Percentiles rank a stretch among this genome's conserved stretches.
phyloP scores from a whole-genome alignment of 2,888 invertebrate species.

The Drosophila buzzatii region DNA sequence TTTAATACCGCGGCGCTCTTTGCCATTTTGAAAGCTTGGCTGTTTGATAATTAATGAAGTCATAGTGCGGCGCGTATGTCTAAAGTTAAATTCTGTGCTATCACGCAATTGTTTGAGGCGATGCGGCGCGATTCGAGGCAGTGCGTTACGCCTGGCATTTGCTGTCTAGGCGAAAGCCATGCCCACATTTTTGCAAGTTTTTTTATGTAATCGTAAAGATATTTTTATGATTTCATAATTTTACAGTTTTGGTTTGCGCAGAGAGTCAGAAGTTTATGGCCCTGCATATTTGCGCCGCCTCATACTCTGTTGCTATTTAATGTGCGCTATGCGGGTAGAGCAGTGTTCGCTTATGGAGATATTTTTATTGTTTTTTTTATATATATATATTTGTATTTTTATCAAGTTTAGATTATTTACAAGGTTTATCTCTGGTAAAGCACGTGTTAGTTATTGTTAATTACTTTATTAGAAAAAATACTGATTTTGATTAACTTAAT shows the following conservation, averaged over 20 bases:
- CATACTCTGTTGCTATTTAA: conserved; percentile 17
- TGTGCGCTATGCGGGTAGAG: not conserved
- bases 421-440: not conserved
- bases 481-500: not conserved
- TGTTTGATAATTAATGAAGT: conserved; percentile 82
- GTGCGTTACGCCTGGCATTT: conserved; percentile 2
- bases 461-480: not conserved
- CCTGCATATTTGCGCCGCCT: conserved; percentile 44
- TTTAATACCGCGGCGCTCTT: conserved; percentile 46
- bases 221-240: conserved; percentile 82
- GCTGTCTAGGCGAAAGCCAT: conserved; percentile 46
- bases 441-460: not conserved
- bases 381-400: no score
- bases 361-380: not conserved
- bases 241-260: conserved; percentile 68
- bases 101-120: conserved; percentile 71
- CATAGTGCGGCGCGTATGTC: conserved; percentile 67
- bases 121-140: not conserved
- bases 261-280: conserved; percentile 63
- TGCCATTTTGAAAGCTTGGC: conserved; percentile 63
- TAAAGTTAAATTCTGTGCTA: conserved; percentile 73
- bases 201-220: conserved; percentile 79
- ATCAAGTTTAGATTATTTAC: not conserved
- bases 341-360: not conserved
- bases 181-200: conserved; percentile 68